Percentiles rank a stretch among this genome's conserved stretches.
These are phyloP conservation scores for Phrynocephalus forsythii DNA, from an alignment of 2,797 vertebrate species.

Conservation along the genomic window DNA sequence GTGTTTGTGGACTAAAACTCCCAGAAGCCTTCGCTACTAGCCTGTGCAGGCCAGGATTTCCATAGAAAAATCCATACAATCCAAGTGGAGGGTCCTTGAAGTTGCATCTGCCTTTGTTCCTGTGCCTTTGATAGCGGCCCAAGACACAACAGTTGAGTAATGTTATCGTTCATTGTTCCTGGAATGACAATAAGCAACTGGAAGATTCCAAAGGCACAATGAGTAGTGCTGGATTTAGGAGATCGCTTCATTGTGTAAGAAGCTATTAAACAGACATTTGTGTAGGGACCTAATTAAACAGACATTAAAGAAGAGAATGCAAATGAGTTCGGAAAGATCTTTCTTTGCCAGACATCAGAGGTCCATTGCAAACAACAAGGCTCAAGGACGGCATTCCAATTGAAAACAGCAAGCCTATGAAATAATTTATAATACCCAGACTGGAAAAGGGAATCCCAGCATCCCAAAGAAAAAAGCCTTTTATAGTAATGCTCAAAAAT, in stretches of 20 bases:
- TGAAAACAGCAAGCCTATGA: neutral
- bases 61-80: neutral
- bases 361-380: too few relatives aligned
- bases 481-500: too few relatives aligned
- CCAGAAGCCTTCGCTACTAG: too few relatives aligned
- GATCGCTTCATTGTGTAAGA: constrained; percentile 1
- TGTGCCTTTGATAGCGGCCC: neutral
- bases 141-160: neutral
- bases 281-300: too few relatives aligned
- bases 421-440: neutral
- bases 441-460: too few relatives aligned
- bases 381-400: too few relatives aligned
- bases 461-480: too few relatives aligned
- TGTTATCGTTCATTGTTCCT: neutral
- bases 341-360: neutral
- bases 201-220: neutral
- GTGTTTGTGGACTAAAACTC: too few relatives aligned
- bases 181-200: neutral
- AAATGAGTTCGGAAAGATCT: constrained; percentile 15
- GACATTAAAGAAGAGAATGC: neutral
- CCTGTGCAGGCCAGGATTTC: too few relatives aligned
- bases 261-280: neutral
- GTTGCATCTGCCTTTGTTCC: neutral
- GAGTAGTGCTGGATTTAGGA: neutral
- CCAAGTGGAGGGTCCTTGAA: neutral